Base-by-base conservation (phyloP, 2,888 invertebrate species). In the Trissoscelio sp. region DNA sequence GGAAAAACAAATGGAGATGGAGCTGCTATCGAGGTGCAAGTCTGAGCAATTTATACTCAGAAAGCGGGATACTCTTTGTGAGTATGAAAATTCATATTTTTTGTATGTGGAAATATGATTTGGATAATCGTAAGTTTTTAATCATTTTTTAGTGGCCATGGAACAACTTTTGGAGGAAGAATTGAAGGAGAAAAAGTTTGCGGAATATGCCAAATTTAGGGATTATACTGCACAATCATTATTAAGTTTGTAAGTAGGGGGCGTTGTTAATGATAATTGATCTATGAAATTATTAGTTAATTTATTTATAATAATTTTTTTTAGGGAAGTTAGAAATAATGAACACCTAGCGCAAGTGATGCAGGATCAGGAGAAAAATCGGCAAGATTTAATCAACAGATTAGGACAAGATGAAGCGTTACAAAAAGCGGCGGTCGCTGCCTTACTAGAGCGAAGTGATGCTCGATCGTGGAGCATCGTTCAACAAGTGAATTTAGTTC, bases 381-480 rank as follows among this genome's bases (percentile, higher is more conserved):
- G 94, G 77, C 92, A 93, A 62, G 92, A 93, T 75, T 91, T 95
- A 60, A 92, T 95, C 0, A 92, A 92, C 53, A 93, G 93, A 87
- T 92, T 96, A 67, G 92, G 94, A 84, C 93, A 94, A 87, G 95
- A 96, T 87, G 94, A 94, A 87, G 94, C 94, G 84, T 88, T 96
- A 66, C 96, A 96, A 89, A 95, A 95, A 90, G 94, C 94, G 3
- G 94, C 95, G 6, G 95, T 96, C 2, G 94, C 94, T 22, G 94
- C 95, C 11, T 91, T 96, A 51, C 91, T 96, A 79, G 95, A 95
- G 90, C 93, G 94, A 87, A 94, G 95, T 81, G 96, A 96, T 91
- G 94, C 95, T 5, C 94, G 95, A 86, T 95, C 94, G 82, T 96
- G 96, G 95, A 95, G 95, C 85, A 92, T 96, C 22, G 93, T 95